These are phyloP conservation scores for Gymnoscopelus microlampas DNA, from an alignment of 2,797 vertebrate genomes.

Conservation along the genomic window DNA sequence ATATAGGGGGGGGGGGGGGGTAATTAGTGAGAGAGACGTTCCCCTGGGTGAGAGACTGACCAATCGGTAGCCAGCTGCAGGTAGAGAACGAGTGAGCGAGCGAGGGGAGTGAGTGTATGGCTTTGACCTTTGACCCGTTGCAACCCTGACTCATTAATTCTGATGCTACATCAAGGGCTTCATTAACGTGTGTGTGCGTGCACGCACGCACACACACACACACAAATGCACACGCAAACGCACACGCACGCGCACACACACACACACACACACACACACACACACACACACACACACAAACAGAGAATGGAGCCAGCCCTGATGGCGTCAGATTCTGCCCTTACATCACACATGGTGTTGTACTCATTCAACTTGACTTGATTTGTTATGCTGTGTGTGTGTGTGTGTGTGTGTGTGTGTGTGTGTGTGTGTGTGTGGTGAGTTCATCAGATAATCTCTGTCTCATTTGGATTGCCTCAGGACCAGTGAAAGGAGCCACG, in stretches of 20 bases:
- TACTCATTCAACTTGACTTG: slow-evolving; percentile 1
- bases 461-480: slow-evolving; percentile 82
- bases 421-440: slow-evolving; percentile 25
- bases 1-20: slow-evolving; percentile 55
- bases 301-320: slow-evolving; percentile 19
- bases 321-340: slow-evolving; percentile 42
- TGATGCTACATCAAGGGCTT: slow-evolving; percentile 65
- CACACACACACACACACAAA: slow-evolving; percentile 1
- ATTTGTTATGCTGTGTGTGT: background rate
- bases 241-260: slow-evolving; percentile 47
- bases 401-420: slow-evolving; percentile 12
- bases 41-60: slow-evolving; percentile 69
- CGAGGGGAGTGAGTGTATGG: slow-evolving; percentile 50
- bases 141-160: slow-evolving; percentile 72
- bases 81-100: slow-evolving; percentile 54
- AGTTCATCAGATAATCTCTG: slow-evolving; percentile 76
- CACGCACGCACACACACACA: slow-evolving; percentile 41
- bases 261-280: slow-evolving; percentile 55
- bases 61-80: slow-evolving; percentile 81
- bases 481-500: slow-evolving; percentile 78
- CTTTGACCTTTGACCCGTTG: slow-evolving; percentile 75
- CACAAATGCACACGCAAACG: slow-evolving; percentile 30
- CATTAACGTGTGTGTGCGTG: slow-evolving; percentile 49
- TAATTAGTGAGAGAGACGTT: slow-evolving; percentile 75
- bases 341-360: slow-evolving; percentile 5